Percentiles rank a stretch among this genome's conserved stretches.
These are phyloP conservation scores for Tragelaphus eurycerus DNA, from an alignment of 2,797 vertebrate genomes.

Conservation along the genomic window DNA sequence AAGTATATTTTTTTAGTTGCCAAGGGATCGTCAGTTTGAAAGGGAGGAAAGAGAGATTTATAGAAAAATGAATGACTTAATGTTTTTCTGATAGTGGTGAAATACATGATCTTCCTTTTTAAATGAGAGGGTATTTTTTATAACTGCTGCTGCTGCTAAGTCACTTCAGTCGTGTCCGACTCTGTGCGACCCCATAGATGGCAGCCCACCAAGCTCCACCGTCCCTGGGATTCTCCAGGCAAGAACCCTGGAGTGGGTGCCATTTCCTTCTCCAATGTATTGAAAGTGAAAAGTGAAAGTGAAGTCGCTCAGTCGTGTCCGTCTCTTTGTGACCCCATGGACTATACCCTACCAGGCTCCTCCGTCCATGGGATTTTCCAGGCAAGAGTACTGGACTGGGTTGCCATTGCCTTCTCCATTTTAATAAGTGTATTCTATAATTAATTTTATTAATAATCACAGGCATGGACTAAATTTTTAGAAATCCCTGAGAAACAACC, in stretches of 20 bases:
- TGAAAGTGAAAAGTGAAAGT: no score
- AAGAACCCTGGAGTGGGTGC: no score
- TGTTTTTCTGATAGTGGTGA: conserved; percentile 9
- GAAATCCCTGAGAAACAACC: neutral
- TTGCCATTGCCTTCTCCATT: neutral
- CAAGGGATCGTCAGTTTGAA: neutral
- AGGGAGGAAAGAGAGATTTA: neutral
- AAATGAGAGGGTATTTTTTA: conserved; percentile 20
- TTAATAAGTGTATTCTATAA: conserved; percentile 21
- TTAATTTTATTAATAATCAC: conserved; percentile 29
- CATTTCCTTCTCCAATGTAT: no score
- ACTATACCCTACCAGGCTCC: no score
- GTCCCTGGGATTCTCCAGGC: no score
- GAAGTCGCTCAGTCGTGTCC: no score
- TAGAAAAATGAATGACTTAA: neutral
- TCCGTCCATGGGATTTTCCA: no score
- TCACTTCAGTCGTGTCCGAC: no score
- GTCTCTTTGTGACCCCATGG: no score
- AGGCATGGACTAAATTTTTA: neutral
- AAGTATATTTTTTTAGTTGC: neutral
- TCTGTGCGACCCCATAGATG: no score
- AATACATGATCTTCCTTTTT: conserved; percentile 20
- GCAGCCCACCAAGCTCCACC: no score
- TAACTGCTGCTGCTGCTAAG: neutral
- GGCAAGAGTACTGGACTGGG: no score